Conservation (phyloP, 2,888 invertebrate genomes). For the Trilocha varians region DNA sequence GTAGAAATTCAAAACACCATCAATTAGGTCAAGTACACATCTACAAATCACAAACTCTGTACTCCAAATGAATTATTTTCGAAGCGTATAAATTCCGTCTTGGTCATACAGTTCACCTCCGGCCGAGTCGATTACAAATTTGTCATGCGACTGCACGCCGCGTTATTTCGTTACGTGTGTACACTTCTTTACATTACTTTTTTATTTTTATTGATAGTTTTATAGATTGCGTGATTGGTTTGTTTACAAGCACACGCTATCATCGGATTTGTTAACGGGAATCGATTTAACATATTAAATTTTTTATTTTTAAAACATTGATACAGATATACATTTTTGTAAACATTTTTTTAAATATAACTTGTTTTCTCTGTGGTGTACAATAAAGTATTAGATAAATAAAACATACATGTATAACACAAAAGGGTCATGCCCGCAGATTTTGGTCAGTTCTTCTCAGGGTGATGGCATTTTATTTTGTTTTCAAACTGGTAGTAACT, state of each 20-base stretch:
- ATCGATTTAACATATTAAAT: too few relatives aligned
- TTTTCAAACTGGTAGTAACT: too few relatives aligned
- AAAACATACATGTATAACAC: too few relatives aligned
- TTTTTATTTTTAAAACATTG: not conserved
- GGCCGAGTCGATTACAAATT: slow-evolving; percentile 31
- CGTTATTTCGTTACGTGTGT: slow-evolving; percentile 20
- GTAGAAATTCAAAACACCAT: slow-evolving; percentile 10
- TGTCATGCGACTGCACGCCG: slow-evolving; percentile 34
- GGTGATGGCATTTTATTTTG: too few relatives aligned
- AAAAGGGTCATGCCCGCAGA: too few relatives aligned
- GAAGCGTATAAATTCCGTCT: slow-evolving; percentile 32
- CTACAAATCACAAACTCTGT: not conserved
- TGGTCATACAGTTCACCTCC: slow-evolving; percentile 16
- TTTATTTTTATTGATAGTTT: slow-evolving; percentile 8
- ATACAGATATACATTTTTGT: not conserved
- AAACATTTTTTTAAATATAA: not conserved
- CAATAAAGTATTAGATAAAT: too few relatives aligned
- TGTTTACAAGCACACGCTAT: not conserved
- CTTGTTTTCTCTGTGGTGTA: too few relatives aligned
- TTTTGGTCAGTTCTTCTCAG: too few relatives aligned
- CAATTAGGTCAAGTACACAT: too few relatives aligned
- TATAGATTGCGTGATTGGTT: slow-evolving; percentile 4
- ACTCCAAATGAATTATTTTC: slow-evolving; percentile 20
- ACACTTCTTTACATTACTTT: slow-evolving; percentile 16
- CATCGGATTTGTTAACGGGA: not conserved